phyloP scores from a whole-genome alignment of 2,113 vertebrate species.

The Tinamus guttatus region DNA sequence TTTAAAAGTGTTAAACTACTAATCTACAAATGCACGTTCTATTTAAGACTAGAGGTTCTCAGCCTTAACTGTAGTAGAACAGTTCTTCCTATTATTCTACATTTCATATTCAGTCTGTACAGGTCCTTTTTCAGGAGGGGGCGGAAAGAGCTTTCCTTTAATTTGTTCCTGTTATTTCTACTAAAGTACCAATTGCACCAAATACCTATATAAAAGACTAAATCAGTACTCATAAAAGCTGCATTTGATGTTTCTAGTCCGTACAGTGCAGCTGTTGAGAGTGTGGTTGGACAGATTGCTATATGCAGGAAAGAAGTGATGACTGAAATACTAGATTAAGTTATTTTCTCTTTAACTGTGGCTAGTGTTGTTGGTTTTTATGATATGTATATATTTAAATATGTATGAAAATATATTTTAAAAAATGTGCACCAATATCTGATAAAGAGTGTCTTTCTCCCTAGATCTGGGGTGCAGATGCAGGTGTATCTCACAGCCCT shows the following conservation, averaged over 20 bases:
- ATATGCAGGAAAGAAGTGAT: neutral
- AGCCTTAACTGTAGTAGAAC: neutral
- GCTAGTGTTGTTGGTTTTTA: neutral
- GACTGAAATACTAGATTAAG: neutral
- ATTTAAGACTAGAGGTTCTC: neutral
- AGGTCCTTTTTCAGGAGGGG: neutral
- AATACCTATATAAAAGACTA: neutral
- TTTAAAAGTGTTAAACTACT: neutral
- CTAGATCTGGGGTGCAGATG: constrained; percentile 93
- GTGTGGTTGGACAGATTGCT: neutral
- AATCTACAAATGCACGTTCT: no score
- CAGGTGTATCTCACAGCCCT: constrained; percentile 88
- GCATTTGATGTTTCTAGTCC: neutral
- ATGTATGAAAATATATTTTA: no score
- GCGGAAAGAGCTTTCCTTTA: neutral
- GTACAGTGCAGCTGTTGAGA: neutral
- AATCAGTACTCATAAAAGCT: neutral
- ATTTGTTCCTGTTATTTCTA: neutral
- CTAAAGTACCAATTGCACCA: neutral
- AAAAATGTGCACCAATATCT: no score
- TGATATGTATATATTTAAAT: constrained; percentile 32
- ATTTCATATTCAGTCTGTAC: neutral
- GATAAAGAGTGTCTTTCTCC: neutral
- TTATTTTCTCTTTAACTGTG: neutral
- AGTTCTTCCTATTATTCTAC: neutral